These are phyloP conservation scores for Rhaphigaster nebulosa DNA, from an alignment of 2,888 invertebrate species.

Conservation along the genomic window DNA sequence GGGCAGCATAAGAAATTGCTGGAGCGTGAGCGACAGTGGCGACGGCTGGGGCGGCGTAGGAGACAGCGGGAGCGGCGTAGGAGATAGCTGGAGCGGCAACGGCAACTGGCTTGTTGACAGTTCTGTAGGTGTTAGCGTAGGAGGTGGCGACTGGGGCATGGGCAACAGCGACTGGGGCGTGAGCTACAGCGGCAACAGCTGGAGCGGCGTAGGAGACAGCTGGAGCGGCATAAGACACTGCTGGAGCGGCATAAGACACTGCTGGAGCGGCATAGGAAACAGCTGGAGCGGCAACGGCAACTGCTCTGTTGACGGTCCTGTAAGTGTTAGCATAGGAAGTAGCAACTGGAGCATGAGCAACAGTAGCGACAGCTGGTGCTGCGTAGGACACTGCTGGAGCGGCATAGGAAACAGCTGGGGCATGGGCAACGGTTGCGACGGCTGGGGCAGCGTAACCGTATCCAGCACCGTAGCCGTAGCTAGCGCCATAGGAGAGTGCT, in stretches of 20 bases:
- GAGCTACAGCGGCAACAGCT: slow-evolving; percentile 65
- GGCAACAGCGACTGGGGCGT: slow-evolving; percentile 36
- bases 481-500: slow-evolving; percentile 68
- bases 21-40: no score
- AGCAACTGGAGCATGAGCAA: slow-evolving; percentile 67
- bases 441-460: slow-evolving; percentile 60
- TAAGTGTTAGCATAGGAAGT: slow-evolving; percentile 78
- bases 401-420: slow-evolving; percentile 65
- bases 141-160: slow-evolving; percentile 76
- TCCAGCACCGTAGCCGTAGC: slow-evolving; percentile 68
- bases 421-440: slow-evolving; percentile 64
- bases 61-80: slow-evolving; percentile 64
- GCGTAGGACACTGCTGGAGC: slow-evolving; percentile 67
- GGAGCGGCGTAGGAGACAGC: slow-evolving; percentile 68
- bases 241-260: slow-evolving; percentile 49
- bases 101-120: slow-evolving; percentile 66
- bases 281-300: slow-evolving; percentile 54
- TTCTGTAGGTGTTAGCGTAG: slow-evolving; percentile 77
- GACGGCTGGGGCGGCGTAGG: slow-evolving; percentile 47
- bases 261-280: slow-evolving; percentile 52
- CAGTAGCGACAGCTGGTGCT: slow-evolving; percentile 61
- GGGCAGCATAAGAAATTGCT: slow-evolving; percentile 61
- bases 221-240: slow-evolving; percentile 68
- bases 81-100: slow-evolving; percentile 68
- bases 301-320: slow-evolving; percentile 69